phyloP scores from a whole-genome alignment of 2,888 invertebrate species.

The Pseudococcus viburni region DNA sequence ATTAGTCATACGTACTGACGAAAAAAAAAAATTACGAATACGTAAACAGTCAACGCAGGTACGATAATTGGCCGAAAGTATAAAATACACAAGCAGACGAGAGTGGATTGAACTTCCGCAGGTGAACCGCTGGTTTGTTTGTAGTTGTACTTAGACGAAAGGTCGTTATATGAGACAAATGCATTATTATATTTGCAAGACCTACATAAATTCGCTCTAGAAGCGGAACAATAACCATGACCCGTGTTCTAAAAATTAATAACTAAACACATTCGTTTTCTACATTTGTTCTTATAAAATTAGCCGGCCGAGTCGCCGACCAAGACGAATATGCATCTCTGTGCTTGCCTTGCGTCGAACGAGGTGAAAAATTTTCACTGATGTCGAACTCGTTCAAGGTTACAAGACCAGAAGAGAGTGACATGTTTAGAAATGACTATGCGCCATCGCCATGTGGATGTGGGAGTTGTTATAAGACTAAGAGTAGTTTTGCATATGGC shows the following conservation, averaged over 20 bases:
- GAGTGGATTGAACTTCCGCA: conserved; percentile 51
- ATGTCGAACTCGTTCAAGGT: conserved; percentile 49
- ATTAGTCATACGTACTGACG: conserved; percentile 21
- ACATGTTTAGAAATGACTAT: conserved; percentile 49
- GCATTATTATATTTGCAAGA: conserved; percentile 48
- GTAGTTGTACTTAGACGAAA: conserved; percentile 11
- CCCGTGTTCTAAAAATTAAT: conserved; percentile 53
- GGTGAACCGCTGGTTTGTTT: not conserved
- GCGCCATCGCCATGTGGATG: not conserved
- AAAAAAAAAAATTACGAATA: conserved; percentile 5
- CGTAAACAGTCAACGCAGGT: not conserved
- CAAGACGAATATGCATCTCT: not conserved
- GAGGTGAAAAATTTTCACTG: conserved; percentile 48
- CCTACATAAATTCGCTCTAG: conserved; percentile 14
- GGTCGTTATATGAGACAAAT: conserved; percentile 54
- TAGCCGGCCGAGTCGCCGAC: conserved; percentile 15
- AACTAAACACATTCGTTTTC: conserved; percentile 57
- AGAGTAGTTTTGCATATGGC: not conserved
- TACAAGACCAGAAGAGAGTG: conserved; percentile 38
- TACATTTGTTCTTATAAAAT: conserved; percentile 48
- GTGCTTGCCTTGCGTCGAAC: not conserved
- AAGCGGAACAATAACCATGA: conserved; percentile 57
- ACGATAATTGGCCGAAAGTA: conserved; percentile 43
- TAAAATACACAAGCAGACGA: not conserved
- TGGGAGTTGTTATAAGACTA: conserved; percentile 5